Percentiles rank a stretch among this genome's conserved stretches.
Evolutionary conservation across 2,888 invertebrate genomes (phyloP).

Genomic region (Pollenia amentaria): DNA sequence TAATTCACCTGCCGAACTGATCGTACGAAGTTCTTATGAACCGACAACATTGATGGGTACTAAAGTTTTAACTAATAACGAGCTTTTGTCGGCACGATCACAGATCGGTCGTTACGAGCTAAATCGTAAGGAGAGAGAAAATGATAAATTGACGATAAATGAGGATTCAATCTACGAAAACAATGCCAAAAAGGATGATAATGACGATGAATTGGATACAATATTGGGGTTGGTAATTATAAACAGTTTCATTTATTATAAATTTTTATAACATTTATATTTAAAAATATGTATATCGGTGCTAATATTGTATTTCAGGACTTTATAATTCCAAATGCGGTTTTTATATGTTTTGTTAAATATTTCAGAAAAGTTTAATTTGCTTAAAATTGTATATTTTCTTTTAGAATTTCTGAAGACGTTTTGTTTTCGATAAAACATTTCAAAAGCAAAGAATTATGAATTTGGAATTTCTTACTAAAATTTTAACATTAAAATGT

Average conservation of each 20-base stretch:
- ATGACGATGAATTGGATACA: slow-evolving; percentile 89
- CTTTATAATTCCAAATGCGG: too few species aligned
- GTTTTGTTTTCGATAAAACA: too few species aligned
- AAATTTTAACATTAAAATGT: too few species aligned
- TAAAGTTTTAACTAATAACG: slow-evolving; percentile 74
- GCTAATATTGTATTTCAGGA: too few species aligned
- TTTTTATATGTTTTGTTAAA: too few species aligned
- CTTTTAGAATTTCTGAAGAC: too few species aligned
- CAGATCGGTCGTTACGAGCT: slow-evolving; percentile 54
- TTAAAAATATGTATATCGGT: too few species aligned
- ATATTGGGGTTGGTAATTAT: slow-evolving; percentile 88
- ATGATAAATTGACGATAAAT: slow-evolving; percentile 7
- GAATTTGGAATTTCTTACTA: too few species aligned
- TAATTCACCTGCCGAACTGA: slow-evolving; percentile 75
- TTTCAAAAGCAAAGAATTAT: too few species aligned
- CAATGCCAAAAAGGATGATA: slow-evolving; percentile 26
- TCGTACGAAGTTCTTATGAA: slow-evolving; percentile 78
- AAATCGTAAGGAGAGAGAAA: slow-evolving; percentile 27
- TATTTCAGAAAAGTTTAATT: too few species aligned
- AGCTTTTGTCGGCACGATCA: slow-evolving; percentile 76
- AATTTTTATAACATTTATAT: too few species aligned
- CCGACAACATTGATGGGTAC: slow-evolving; percentile 69
- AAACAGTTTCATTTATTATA: background rate
- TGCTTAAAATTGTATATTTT: too few species aligned
- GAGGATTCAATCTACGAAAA: slow-evolving; percentile 25